These are phyloP conservation scores for Leucophenga montana DNA, from an alignment of 2,888 invertebrate genomes.

Conservation along the genomic window DNA sequence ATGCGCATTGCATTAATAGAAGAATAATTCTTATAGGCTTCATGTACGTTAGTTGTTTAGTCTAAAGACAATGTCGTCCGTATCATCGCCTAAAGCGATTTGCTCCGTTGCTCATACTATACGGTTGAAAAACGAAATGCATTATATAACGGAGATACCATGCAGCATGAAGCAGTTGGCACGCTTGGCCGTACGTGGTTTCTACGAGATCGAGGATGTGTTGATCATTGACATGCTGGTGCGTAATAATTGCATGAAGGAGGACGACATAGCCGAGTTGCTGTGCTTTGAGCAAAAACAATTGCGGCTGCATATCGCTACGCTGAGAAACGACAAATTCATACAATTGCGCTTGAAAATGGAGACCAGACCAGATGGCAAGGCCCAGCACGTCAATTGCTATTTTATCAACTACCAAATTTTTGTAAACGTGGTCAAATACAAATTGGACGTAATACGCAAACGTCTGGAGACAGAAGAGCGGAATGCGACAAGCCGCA, in stretches of 20 bases:
- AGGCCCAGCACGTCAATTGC: constrained; percentile 96
- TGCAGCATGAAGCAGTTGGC: constrained; percentile 94
- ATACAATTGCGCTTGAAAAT: constrained; percentile 92
- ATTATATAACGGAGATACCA: constrained; percentile 91
- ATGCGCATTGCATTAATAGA: too few species aligned
- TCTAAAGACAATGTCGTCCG: too few species aligned
- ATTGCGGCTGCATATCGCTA: constrained; percentile 88
- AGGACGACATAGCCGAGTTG: constrained; percentile 91
- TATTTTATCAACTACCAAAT: constrained; percentile 98
- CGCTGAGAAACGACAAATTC: constrained; percentile 92
- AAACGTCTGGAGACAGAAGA: constrained; percentile 97
- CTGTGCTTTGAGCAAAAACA: constrained; percentile 95
- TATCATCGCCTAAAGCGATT: too few species aligned
- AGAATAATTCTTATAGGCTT: too few species aligned
- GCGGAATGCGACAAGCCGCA: constrained; percentile 93
- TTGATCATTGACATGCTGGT: constrained; percentile 96
- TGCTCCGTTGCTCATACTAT: constrained; percentile 45
- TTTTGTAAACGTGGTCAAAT: constrained; percentile 98
- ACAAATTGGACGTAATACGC: constrained; percentile 95
- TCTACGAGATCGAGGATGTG: constrained; percentile 94
- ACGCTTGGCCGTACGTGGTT: constrained; percentile 91
- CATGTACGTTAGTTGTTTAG: too few species aligned
- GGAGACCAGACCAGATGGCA: constrained; percentile 95
- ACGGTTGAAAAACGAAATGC: too few species aligned
- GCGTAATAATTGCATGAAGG: constrained; percentile 92